A percentile compares a stretch with the other conserved stretches of the same genome.
Evolutionary conservation across 1,140 invertebrate species (phyloP).

Genomic region (Drosophila repleta): DNA sequence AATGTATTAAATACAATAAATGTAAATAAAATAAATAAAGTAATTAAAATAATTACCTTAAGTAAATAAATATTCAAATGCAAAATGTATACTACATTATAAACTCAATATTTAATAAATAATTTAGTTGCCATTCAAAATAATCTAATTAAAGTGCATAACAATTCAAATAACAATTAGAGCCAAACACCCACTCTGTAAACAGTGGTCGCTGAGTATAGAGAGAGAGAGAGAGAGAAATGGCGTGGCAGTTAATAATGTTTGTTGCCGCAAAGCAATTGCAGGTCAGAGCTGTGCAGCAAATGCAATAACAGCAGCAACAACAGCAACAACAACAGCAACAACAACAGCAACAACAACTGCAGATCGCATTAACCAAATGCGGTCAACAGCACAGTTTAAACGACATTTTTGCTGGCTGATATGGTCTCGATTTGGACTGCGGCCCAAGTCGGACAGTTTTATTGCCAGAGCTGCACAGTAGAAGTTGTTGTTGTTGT

Average conservation of each 20-base stretch:
- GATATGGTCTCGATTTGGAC: constrained; percentile 72
- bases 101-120: no score
- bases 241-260: constrained; percentile 59
- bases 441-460: constrained; percentile 59
- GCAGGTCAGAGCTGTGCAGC: constrained; percentile 58
- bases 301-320: constrained; percentile 19
- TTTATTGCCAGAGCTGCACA: constrained; percentile 65
- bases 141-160: no score
- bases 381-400: constrained; percentile 79
- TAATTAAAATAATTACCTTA: no score
- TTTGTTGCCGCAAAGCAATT: constrained; percentile 59
- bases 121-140: no score
- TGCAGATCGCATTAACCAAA: constrained; percentile 76
- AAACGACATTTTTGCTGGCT: constrained; percentile 77
- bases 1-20: no score
- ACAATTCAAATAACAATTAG: no score
- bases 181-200: no score
- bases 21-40: no score
- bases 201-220: no score
- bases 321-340: constrained; percentile 36
- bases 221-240: neutral
- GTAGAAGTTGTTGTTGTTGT: constrained; percentile 24
- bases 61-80: no score
- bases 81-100: no score
- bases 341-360: constrained; percentile 35